These are phyloP conservation scores for Microctenopoma stevenorrisi DNA, from an alignment of 2,797 vertebrate species.

Conservation along the genomic window DNA sequence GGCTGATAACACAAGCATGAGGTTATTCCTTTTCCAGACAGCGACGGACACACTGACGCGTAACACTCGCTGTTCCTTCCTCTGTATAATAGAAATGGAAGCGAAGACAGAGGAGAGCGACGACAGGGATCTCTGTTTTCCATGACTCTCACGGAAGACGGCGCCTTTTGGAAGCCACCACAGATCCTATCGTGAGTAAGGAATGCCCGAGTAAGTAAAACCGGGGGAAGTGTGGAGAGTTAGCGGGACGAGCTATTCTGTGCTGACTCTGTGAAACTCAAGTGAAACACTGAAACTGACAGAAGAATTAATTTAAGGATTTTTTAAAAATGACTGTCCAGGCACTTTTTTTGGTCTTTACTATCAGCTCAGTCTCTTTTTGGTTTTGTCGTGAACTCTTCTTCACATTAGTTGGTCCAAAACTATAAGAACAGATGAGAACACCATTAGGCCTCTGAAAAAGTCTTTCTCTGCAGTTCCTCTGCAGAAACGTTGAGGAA, in stretches of 20 bases:
- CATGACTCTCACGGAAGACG: not conserved
- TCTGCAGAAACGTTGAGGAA: no score
- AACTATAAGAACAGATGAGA: not conserved
- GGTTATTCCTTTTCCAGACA: not conserved
- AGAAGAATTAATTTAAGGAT: not conserved
- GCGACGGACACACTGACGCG: slow-evolving; percentile 10
- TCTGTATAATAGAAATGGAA: slow-evolving; percentile 24
- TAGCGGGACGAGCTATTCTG: slow-evolving; percentile 4
- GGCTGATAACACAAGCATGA: not conserved
- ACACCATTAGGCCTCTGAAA: no score
- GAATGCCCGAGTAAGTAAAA: slow-evolving; percentile 10
- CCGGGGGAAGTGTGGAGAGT: slow-evolving; percentile 2
- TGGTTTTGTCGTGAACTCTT: not conserved
- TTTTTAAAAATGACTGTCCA: not conserved
- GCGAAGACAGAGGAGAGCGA: slow-evolving; percentile 9
- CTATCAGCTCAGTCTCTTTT: not conserved
- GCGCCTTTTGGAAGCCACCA: not conserved
- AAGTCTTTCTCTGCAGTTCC: no score
- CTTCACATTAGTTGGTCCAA: not conserved
- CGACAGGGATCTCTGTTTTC: slow-evolving; percentile 1
- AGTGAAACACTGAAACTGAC: slow-evolving; percentile 4
- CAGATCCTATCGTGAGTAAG: not conserved
- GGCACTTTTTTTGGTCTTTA: not conserved
- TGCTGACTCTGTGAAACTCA: slow-evolving; percentile 33
- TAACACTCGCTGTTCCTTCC: slow-evolving; percentile 31